These are phyloP conservation scores for Acanthisitta chloris DNA, from an alignment of 2,113 vertebrate genomes.

Conservation along the genomic window DNA sequence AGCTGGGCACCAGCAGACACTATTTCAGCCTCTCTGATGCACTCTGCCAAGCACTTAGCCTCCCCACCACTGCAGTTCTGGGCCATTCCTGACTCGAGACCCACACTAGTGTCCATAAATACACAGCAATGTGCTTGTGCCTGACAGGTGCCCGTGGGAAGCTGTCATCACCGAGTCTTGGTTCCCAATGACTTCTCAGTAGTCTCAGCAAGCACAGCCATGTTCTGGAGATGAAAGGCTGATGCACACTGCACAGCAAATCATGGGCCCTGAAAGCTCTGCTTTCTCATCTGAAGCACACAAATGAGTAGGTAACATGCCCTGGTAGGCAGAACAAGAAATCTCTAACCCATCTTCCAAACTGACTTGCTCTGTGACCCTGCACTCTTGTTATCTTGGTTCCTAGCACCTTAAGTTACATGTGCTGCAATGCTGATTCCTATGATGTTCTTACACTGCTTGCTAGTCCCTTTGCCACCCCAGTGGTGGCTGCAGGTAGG, in stretches of 20 bases:
- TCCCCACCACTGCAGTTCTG: neutral
- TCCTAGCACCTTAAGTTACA: neutral
- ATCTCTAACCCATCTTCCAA: neutral
- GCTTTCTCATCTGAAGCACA: neutral
- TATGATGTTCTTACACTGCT: neutral
- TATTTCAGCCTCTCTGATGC: neutral
- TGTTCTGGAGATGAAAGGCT: neutral
- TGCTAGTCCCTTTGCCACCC: too few relatives aligned
- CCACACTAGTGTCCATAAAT: conserved; percentile 1
- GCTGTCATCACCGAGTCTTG: neutral
- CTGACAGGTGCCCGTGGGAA: neutral
- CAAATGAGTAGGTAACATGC: neutral
- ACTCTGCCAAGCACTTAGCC: neutral
- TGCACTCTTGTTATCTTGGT: neutral
- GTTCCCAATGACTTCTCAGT: neutral
- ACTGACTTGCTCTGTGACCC: neutral
- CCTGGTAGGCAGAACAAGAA: neutral
- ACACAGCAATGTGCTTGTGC: neutral
- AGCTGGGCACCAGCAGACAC: neutral
- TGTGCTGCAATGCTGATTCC: neutral
- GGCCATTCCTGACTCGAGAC: neutral
- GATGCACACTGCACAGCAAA: neutral
- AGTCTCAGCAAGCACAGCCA: neutral
- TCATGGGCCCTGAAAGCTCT: neutral
- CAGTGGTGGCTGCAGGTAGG: neutral